phyloP scores from a whole-genome alignment of 2,888 invertebrate genomes.

The Sepioteuthis lessoniana region DNA sequence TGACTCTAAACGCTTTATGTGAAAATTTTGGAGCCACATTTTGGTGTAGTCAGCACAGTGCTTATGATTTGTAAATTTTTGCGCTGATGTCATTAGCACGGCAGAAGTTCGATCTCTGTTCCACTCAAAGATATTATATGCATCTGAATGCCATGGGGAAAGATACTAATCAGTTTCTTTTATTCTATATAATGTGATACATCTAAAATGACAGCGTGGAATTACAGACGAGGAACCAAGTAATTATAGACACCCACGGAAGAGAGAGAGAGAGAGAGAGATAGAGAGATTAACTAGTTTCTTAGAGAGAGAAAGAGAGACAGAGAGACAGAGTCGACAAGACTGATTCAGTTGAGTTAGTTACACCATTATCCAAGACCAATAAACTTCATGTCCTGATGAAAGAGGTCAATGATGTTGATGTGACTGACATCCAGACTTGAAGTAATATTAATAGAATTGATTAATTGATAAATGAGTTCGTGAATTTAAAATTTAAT shows the following conservation, averaged over 20 bases:
- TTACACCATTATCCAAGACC: background rate
- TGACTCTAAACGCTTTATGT: background rate
- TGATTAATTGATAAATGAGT: too few species aligned
- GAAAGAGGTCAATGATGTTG: background rate
- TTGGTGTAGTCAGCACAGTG: too few species aligned
- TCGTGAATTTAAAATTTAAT: too few species aligned
- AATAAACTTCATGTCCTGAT: too few species aligned
- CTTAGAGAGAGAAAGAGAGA: background rate
- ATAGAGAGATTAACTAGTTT: too few species aligned
- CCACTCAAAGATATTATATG: background rate
- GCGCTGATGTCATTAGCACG: background rate
- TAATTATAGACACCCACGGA: background rate
- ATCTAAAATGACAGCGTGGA: background rate
- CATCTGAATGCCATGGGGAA: background rate
- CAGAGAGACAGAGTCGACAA: background rate
- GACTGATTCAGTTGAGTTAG: background rate
- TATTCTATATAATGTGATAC: background rate
- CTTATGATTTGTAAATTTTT: too few species aligned
- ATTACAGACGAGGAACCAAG: background rate
- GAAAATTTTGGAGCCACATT: background rate
- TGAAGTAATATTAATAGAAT: too few species aligned
- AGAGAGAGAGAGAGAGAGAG: background rate
- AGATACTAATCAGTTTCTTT: background rate
- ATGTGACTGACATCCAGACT: background rate
- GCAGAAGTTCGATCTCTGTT: background rate